Conservation (phyloP, 2,888 invertebrate species). For the Trisateles emortualis region DNA sequence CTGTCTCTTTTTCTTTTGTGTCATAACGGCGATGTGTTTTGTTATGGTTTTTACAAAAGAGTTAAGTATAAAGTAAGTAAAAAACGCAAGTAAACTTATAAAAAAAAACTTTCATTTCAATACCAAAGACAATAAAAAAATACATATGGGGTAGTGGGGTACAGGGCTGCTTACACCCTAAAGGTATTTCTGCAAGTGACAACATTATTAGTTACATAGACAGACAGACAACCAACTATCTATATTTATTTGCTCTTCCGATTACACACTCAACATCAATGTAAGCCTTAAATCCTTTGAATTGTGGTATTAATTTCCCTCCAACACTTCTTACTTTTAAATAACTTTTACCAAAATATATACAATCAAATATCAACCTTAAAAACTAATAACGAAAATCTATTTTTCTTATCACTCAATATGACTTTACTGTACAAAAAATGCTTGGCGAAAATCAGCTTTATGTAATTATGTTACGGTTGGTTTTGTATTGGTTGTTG, state of each 20-base stretch:
- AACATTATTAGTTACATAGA: constrained; percentile 62
- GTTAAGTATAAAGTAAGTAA: too few relatives aligned
- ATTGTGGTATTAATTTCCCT: constrained; percentile 86
- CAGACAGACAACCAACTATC: constrained; percentile 61
- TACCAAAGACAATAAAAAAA: too few relatives aligned
- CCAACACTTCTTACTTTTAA: constrained; percentile 83
- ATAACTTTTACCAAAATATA: constrained; percentile 55
- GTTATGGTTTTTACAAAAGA: too few relatives aligned
- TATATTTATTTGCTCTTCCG: constrained; percentile 80
- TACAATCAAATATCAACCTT: constrained; percentile 45
- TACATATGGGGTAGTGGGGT: too few relatives aligned
- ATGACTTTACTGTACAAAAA: constrained; percentile 38
- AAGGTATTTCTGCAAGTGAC: constrained; percentile 72
- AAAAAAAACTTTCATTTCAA: too few relatives aligned
- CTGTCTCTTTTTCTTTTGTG: too few relatives aligned
- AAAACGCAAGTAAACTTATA: too few relatives aligned
- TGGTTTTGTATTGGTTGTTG: constrained; percentile 34
- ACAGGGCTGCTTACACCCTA: constrained; percentile 45
- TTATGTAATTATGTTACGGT: constrained; percentile 25
- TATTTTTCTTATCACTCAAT: constrained; percentile 48
- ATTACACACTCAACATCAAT: constrained; percentile 81
- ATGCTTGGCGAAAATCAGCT: constrained; percentile 19
- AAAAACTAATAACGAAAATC: constrained; percentile 44
- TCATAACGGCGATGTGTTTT: too few relatives aligned
- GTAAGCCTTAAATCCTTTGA: constrained; percentile 84